A percentile compares a stretch with the other conserved stretches of the same genome.
Evolutionary conservation across 2,797 vertebrate species (phyloP).

Genomic region (Trichosurus vulpecula): DNA sequence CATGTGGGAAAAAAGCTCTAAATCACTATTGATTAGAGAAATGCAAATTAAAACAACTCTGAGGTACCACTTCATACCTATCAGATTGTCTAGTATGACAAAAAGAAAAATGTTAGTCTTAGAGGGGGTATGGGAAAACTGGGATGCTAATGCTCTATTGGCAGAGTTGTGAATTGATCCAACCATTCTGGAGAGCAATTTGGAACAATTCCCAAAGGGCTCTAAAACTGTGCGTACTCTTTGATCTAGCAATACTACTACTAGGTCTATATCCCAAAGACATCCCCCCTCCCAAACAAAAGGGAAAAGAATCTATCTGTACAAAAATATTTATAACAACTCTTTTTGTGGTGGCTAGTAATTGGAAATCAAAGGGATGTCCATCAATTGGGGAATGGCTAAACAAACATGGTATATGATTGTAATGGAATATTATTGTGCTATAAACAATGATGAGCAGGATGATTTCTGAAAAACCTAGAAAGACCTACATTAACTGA

Average conservation of each 20-base stretch:
- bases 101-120: neutral
- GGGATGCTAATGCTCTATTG: too few relatives aligned
- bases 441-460: neutral
- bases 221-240: neutral
- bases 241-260: neutral
- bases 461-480: neutral
- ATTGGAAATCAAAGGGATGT: neutral
- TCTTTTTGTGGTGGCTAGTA: neutral
- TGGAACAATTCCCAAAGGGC: neutral
- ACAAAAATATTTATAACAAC: neutral
- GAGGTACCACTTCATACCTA: neutral
- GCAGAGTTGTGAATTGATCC: neutral
- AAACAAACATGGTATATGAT: neutral
- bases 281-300: neutral
- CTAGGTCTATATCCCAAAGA: neutral
- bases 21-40: neutral
- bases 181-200: neutral
- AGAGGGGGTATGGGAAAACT: neutral
- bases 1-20: neutral
- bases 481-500: neutral
- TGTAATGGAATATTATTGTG: neutral
- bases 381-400: neutral
- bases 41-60: neutral
- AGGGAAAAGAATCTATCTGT: neutral
- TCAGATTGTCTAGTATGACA: neutral